Percentiles rank a stretch among this genome's conserved stretches.
Evolutionary conservation across 2,888 invertebrate genomes (phyloP).

Genomic region (Eremobia ochroleuca): DNA sequence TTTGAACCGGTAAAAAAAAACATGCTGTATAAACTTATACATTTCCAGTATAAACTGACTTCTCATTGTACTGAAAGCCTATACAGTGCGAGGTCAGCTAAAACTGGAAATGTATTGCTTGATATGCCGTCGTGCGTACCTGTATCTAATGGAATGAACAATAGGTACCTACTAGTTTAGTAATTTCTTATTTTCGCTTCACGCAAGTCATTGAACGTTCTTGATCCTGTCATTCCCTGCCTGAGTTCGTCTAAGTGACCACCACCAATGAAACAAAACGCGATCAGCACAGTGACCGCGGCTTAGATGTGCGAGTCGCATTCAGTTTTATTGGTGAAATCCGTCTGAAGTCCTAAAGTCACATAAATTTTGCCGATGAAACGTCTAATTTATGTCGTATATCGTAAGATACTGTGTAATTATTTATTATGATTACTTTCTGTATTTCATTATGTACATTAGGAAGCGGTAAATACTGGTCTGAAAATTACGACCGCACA

Average conservation of each 20-base stretch:
- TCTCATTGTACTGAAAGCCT: no score
- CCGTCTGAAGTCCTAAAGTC: neutral
- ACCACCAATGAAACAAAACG: no score
- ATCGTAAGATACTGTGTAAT: neutral
- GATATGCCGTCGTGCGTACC: no score
- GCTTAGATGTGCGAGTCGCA: no score
- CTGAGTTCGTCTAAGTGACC: neutral
- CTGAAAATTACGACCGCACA: constrained; percentile 17
- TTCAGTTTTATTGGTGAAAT: neutral
- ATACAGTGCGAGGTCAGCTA: no score
- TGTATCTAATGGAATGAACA: no score
- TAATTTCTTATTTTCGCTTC: neutral
- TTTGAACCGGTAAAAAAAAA: no score
- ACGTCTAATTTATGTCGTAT: constrained; percentile 6
- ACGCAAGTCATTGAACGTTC: constrained; percentile 3
- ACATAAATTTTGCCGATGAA: neutral
- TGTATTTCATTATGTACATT: constrained; percentile 16
- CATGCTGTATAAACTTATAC: no score
- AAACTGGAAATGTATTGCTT: no score
- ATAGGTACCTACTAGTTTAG: no score
- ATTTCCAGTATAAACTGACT: no score
- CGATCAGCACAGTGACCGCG: no score
- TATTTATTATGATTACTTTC: constrained; percentile 24
- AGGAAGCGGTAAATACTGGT: constrained; percentile 17
- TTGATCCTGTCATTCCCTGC: constrained; percentile 12